These are phyloP conservation scores for Scaptomyza parva DNA, from an alignment of 2,888 invertebrate genomes.

Conservation along the genomic window DNA sequence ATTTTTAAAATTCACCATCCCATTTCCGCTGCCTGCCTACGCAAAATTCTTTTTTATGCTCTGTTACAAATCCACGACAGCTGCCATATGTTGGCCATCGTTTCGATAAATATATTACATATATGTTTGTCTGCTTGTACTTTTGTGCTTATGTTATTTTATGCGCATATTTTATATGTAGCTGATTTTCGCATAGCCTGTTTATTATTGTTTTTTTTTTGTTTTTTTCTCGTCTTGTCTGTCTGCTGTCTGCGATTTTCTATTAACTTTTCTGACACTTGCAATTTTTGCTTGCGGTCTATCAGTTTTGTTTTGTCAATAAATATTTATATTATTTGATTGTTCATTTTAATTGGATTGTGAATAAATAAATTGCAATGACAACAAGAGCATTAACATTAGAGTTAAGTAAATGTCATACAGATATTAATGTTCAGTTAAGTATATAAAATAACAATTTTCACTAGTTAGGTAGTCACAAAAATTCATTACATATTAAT, in stretches of 20 bases:
- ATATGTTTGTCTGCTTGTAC: neutral
- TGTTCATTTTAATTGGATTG: neutral
- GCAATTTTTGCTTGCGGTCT: neutral
- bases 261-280: slow-evolving; percentile 18
- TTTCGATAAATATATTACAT: slow-evolving; percentile 33
- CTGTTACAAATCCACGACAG: slow-evolving; percentile 54
- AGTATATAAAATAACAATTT: neutral
- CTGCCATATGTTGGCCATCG: slow-evolving; percentile 64
- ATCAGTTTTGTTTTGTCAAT: neutral
- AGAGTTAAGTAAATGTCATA: neutral
- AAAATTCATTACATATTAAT: neutral
- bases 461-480: neutral
- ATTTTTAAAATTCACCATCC: slow-evolving; percentile 49
- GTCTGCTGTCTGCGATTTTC: slow-evolving; percentile 8
- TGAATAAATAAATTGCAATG: neutral
- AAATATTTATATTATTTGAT: neutral
- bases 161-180: slow-evolving; percentile 29
- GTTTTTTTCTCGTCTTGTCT: slow-evolving; percentile 4
- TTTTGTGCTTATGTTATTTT: slow-evolving; percentile 12
- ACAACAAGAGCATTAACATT: neutral
- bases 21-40: slow-evolving; percentile 61
- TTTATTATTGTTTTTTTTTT: slow-evolving; percentile 17
- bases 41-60: slow-evolving; percentile 30
- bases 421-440: neutral
- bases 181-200: slow-evolving; percentile 45